A percentile compares a stretch with the other conserved stretches of the same genome.
Evolutionary conservation across 2,888 invertebrate species (phyloP).

Genomic region (Neelides folsomi): DNA sequence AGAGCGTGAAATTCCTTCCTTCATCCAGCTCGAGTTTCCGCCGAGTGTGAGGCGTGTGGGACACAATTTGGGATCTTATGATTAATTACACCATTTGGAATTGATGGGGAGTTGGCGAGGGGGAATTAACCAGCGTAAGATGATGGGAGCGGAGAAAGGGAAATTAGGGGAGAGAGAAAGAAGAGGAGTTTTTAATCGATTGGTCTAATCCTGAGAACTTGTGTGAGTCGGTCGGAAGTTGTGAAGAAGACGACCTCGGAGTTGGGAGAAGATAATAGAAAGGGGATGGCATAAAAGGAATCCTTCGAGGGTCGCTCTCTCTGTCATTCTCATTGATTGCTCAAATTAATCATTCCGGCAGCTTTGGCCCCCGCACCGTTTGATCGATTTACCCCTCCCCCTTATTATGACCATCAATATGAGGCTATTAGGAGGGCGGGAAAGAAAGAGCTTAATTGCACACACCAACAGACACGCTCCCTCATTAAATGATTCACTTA

Average conservation of each 20-base stretch:
- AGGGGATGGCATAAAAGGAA: background rate
- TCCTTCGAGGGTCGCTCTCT: conserved; percentile 17
- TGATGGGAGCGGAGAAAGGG: background rate
- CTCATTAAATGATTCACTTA: conserved; percentile 5
- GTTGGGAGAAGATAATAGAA: background rate
- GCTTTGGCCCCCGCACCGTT: background rate
- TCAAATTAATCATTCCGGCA: conserved; percentile 30
- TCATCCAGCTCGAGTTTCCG: background rate
- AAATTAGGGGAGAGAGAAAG: background rate
- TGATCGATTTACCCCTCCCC: conserved; percentile 14
- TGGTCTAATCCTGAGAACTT: background rate
- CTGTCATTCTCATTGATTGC: conserved; percentile 26
- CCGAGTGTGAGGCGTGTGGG: background rate
- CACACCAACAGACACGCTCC: conserved; percentile 6
- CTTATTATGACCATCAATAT: background rate
- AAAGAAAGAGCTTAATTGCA: conserved; percentile 16
- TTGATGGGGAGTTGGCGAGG: background rate
- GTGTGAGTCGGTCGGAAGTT: background rate
- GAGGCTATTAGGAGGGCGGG: conserved; percentile 10
- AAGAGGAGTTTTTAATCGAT: conserved; percentile 1
- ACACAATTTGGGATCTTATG: background rate
- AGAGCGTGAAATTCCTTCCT: too few species aligned
- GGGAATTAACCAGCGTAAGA: background rate
- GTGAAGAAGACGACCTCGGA: background rate
- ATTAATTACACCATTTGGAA: conserved; percentile 2